Percentiles rank a stretch among this genome's conserved stretches.
Evolutionary conservation across 2,888 invertebrate species (phyloP).

Genomic region (Hypsopygia costalis): DNA sequence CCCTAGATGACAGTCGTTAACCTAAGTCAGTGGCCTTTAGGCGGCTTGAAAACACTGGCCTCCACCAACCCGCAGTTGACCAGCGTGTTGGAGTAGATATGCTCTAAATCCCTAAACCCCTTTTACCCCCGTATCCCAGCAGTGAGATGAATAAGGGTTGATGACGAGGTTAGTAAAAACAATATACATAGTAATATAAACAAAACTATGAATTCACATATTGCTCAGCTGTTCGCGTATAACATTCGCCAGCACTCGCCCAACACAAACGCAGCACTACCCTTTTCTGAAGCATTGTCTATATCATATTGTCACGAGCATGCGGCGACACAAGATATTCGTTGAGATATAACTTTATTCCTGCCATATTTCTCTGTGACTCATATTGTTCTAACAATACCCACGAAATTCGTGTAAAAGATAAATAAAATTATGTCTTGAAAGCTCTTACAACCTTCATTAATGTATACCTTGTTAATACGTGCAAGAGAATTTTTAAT

Average conservation of each 20-base stretch:
- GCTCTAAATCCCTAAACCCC: no score
- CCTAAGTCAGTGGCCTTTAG: no score
- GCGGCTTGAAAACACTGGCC: no score
- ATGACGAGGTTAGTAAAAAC: no score
- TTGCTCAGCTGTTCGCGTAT: no score
- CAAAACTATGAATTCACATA: no score
- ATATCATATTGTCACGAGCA: conserved; percentile 76
- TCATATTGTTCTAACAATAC: conserved; percentile 33
- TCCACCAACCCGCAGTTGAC: no score
- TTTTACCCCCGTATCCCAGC: no score
- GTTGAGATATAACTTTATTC: conserved; percentile 70
- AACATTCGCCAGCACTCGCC: conserved; percentile 19
- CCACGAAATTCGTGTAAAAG: conserved; percentile 16
- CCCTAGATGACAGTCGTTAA: no score
- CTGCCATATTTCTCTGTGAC: conserved; percentile 61
- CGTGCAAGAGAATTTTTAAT: conserved; percentile 5
- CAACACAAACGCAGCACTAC: conserved; percentile 55
- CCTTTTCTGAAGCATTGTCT: conserved; percentile 74
- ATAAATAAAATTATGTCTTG: conserved; percentile 19
- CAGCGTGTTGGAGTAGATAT: no score
- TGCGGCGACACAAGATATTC: conserved; percentile 73
- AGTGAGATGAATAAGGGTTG: no score
- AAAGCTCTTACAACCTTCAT: conserved; percentile 1
- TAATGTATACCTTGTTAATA: background rate
- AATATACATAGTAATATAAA: no score